Percentiles rank a stretch among this genome's conserved stretches.
These are phyloP conservation scores for Leptopilina clavipes DNA, from an alignment of 1,140 invertebrate genomes.

Conservation along the genomic window DNA sequence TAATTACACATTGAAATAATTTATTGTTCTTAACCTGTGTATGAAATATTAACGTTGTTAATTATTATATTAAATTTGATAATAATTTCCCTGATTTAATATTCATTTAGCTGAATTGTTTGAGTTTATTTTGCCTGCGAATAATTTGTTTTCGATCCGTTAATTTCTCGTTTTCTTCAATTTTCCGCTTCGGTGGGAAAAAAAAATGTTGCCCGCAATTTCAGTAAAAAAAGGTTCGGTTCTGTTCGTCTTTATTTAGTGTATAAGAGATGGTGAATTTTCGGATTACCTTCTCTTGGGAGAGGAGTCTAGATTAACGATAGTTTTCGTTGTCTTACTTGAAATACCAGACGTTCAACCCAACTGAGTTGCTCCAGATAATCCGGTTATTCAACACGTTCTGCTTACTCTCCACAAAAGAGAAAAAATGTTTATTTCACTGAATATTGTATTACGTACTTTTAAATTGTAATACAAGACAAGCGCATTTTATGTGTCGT, in stretches of 20 bases:
- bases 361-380: conserved; percentile 23
- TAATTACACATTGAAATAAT: not conserved
- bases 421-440: conserved; percentile 4
- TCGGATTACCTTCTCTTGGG: not conserved
- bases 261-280: not conserved
- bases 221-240: not conserved
- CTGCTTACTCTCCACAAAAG: not conserved
- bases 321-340: conserved; percentile 30
- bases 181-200: not conserved
- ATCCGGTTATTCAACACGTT: conserved; percentile 27
- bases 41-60: not conserved
- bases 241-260: not conserved
- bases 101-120: too few relatives aligned
- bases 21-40: not conserved
- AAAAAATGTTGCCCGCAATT: not conserved
- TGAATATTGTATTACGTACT: conserved; percentile 11
- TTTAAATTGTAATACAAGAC: conserved; percentile 9
- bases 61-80: too few relatives aligned
- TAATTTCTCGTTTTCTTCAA: not conserved
- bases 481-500: not conserved
- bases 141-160: not conserved
- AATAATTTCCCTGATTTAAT: too few relatives aligned
- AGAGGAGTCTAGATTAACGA: conserved; percentile 7
- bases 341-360: conserved; percentile 24
- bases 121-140: too few relatives aligned